These are phyloP conservation scores for Conus betulinus DNA, from an alignment of 1,140 invertebrate genomes.

Conservation along the genomic window DNA sequence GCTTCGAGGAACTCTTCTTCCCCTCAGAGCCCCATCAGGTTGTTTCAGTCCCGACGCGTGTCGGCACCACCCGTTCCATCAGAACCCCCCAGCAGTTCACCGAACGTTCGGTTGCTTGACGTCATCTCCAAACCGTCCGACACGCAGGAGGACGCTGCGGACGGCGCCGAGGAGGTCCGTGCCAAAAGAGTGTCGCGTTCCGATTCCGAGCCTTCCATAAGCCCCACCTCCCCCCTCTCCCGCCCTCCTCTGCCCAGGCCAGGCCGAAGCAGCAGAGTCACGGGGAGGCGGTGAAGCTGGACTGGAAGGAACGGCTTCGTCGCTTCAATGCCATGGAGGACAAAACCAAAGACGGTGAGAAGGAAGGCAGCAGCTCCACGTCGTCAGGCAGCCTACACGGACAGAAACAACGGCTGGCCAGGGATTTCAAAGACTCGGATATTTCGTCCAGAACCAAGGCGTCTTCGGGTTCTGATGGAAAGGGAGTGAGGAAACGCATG, in stretches of 20 bases:
- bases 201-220: constrained; percentile 30
- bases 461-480: constrained; percentile 40
- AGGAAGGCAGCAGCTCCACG: constrained; percentile 36
- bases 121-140: too few relatives aligned
- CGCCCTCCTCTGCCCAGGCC: not conserved
- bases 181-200: not conserved
- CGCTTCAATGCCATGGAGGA: constrained; percentile 19
- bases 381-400: constrained; percentile 43
- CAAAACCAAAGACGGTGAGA: not conserved
- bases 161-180: not conserved
- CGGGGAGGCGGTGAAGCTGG: not conserved
- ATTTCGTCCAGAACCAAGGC: constrained; percentile 47
- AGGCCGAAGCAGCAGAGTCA: not conserved
- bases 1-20: not conserved
- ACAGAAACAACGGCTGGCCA: constrained; percentile 28
- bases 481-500: constrained; percentile 41
- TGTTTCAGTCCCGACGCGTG: not conserved
- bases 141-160: too few relatives aligned
- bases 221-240: not conserved
- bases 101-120: not conserved
- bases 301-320: constrained; percentile 17
- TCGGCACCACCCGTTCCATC: not conserved
- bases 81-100: not conserved
- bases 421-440: constrained; percentile 54
- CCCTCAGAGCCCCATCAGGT: not conserved